Evolutionary conservation across 2,888 invertebrate genomes (phyloP), one percentile per base, ranked within the genome.

Genomic region (Serripes groenlandicus): DNA sequence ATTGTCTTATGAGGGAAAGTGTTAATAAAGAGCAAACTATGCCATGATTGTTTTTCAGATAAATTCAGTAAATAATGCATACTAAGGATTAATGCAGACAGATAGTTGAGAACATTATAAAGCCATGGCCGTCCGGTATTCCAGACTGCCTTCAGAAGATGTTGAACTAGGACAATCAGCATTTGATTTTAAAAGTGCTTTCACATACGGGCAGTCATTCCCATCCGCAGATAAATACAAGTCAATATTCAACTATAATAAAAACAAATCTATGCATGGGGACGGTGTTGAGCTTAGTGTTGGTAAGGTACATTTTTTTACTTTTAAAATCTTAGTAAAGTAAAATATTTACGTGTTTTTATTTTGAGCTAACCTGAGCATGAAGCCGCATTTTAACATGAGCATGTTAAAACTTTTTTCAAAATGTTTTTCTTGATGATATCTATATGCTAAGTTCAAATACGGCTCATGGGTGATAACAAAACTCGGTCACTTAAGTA

Each of bases 241-340:
- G 64, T 92, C 92, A 3, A 88, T 88, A 21, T 92, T 89, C 71
- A 87, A 89, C 0, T 92, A 91, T 77, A 73, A 78, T 26, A 56
- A 71, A 28, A 37, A 23, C 30, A 58, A 77, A 30, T 70, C 71
- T 23, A 60, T 78, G 56, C 30, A 49, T 42, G 56, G 69, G 18
- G 54, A 82, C 35, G 66, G 56, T 28, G 18, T 76, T 18, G 58
- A 52, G 18, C 23, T 78, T 1, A 60, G 75, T 60, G 85, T 85
- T 62, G 85, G 85, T 82, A 71, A 72, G 85, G 11, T 34, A n/a
- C 26, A 56, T 56, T 26, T 54, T 54, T 54, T 42, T 42, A 42
- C 42, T 7, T 42, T 42, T 42, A 42, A 42, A 42, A 11, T 42
- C 15, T 42, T 42, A 15, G 42, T 7, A 15, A 7, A 42, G 42